Evolutionary conservation across 2,888 invertebrate genomes (phyloP), one percentile per base, ranked within the genome.

Genomic region (Camponotus fellah): DNA sequence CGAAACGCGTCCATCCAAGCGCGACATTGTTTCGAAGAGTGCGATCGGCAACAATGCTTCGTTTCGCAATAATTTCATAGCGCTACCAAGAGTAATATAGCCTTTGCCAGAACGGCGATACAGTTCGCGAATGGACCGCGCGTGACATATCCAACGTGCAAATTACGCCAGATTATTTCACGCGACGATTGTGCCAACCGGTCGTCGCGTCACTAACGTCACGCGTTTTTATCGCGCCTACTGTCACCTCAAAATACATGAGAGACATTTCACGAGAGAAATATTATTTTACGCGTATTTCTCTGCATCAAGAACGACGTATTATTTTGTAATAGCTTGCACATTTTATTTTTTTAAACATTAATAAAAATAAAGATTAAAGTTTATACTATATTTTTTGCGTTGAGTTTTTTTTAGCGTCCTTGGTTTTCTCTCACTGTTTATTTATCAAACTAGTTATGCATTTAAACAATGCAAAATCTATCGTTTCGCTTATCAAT

Each of bases 1-100:
- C 89, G 85, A 71, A 84, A 66, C 79, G 68, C 82, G 65, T 68
- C 74, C 88, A 66, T 72, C 76, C 82, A 81, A 75, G 83, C 81
- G 82, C 74, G 83, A 62, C 40, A 76, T 80, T 84, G 87, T 86
- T 82, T 71, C 86, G 71, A 88, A 82, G 84, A 86, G 76, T 72
- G 64, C 83, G 53, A 56, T 60, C 79, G 17, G 17, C 58, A 43
- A 72, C 71, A 74, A 74, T 40, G 58, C 66, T n/a, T 77, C 80
- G 79, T 77, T 85, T 76, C 71, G 80, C 58, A 69, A 87, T 80
- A 46, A 83, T 83, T 76, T 58, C 85, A 66, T 53, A 76, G 58
- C 43, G 34, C 58, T 53, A 32, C 21, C 76, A 53, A 53, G 80
- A 87, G 68, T 74, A 64, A 76, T 82, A 34, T 2, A 53, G 26